These are phyloP conservation scores for Periplaneta americana DNA, from an alignment of 1,140 invertebrate species.

Conservation along the genomic window DNA sequence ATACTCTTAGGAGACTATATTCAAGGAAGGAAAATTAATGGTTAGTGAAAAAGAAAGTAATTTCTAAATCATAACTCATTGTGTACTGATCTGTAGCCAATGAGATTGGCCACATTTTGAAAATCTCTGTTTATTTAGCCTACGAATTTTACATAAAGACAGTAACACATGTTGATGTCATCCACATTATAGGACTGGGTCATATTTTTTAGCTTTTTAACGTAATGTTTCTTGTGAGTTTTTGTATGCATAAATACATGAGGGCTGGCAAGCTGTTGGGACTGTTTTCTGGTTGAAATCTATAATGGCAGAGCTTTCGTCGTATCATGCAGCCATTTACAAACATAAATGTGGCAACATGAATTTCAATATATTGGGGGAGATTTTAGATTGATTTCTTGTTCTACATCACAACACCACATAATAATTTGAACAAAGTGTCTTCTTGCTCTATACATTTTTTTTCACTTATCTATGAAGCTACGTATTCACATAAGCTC, in stretches of 20 bases:
- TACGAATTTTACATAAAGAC: conserved; percentile 11
- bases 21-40: too few species aligned
- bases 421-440: conserved; percentile 3
- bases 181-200: neutral
- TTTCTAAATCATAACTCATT: neutral
- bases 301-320: neutral
- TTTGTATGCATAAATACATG: neutral
- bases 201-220: neutral
- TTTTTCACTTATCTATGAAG: conserved; percentile 2
- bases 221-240: neutral
- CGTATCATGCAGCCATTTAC: neutral
- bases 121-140: conserved; percentile 14
- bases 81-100: neutral
- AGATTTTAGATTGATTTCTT: neutral
- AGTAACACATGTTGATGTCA: neutral
- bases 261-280: neutral
- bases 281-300: neutral
- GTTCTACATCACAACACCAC: conserved; percentile 7
- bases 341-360: neutral
- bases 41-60: too few species aligned
- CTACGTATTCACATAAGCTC: conserved; percentile 1
- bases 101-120: neutral
- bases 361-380: neutral
- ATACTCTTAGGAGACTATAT: too few species aligned
- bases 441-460: neutral